Evolutionary conservation across 2,888 invertebrate genomes (phyloP).

Genomic region (Hyalella azteca): DNA sequence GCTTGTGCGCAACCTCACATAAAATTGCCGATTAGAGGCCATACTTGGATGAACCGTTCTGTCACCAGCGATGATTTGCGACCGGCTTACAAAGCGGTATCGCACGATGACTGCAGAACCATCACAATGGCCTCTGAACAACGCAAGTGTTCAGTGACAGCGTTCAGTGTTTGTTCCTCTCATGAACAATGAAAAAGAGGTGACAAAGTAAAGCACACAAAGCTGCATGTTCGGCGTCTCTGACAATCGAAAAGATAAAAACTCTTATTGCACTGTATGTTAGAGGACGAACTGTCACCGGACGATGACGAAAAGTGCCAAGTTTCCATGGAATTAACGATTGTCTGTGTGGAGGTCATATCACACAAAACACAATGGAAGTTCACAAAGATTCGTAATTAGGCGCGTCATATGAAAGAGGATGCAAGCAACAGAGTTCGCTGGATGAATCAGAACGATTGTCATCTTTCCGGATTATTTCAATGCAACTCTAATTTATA

Average conservation of each 20-base stretch:
- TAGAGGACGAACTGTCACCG: conserved; percentile 8
- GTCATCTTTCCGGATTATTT: conserved; percentile 1
- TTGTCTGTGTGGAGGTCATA: conserved; percentile 11
- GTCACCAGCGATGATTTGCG: too few relatives aligned
- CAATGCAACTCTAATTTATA: background rate
- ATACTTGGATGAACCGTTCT: too few relatives aligned
- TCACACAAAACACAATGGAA: background rate
- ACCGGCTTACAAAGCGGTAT: too few relatives aligned
- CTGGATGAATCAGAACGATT: conserved; percentile 3
- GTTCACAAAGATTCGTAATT: conserved; percentile 27
- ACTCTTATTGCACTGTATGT: background rate
- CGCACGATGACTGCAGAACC: background rate
- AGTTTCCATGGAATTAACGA: background rate
- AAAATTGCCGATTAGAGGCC: too few relatives aligned
- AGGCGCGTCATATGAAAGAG: conserved; percentile 15
- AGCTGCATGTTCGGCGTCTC: conserved; percentile 18
- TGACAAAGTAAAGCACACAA: conserved; percentile 29
- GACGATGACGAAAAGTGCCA: background rate
- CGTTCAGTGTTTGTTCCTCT: background rate
- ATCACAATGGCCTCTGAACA: background rate
- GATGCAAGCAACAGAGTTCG: background rate
- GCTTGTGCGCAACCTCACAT: too few relatives aligned
- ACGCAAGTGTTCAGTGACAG: conserved; percentile 4
- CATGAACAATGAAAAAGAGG: background rate
- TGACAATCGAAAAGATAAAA: conserved; percentile 1